Evolutionary conservation across 2,797 vertebrate genomes (phyloP), one percentile per base, ranked within the genome.

Genomic region (Cygnus olor): DNA sequence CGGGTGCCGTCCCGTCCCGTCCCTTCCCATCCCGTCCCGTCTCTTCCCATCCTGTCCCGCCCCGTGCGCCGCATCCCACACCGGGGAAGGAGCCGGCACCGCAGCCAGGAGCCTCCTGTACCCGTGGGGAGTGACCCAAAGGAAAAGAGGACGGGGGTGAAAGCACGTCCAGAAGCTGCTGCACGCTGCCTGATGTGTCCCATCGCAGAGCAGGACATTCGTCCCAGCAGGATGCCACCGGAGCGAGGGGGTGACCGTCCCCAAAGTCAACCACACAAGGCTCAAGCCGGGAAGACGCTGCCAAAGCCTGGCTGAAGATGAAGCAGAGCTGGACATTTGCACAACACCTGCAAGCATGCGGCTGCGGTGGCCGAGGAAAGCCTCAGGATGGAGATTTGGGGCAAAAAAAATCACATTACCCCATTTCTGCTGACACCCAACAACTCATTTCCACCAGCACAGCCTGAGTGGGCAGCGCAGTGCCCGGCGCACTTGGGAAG

Each of bases 261-360:
- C 12, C 6, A 32, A 34, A 2, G 6, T 14, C 77, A 54, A 69
- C 11, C 38, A 27, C 14, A 24, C 4, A 5, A 15, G 11, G 24
- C 24, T 14, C 34, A 51, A 15, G 38, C 4, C 2, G 18, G 36
- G 60, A 63, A 1, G 2, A 12, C 11, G 32, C 44, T 71, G 58
- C 54, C 42, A 47, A 85, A 93, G 34, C 20, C 22, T 2, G 0
- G 9, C 21, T 16, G n/a, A 30, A 45, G 64, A 30, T 19, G 71
- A 38, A 38, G 14, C 4, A 2, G 38, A 60, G 44, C 17, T 2
- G 32, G 34, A 36, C 2, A 0, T 27, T 25, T 11, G 15, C n/a
- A 27, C 34, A 78, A 54, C 54, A 60, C 6, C 0, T 6, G 28
- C 7, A 2, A 3, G n/a, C 8, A 12, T 0, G 16, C 0, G 1